Evolutionary conservation across 2,888 invertebrate genomes (phyloP).

Genomic region (Heteromurus nitidus): DNA sequence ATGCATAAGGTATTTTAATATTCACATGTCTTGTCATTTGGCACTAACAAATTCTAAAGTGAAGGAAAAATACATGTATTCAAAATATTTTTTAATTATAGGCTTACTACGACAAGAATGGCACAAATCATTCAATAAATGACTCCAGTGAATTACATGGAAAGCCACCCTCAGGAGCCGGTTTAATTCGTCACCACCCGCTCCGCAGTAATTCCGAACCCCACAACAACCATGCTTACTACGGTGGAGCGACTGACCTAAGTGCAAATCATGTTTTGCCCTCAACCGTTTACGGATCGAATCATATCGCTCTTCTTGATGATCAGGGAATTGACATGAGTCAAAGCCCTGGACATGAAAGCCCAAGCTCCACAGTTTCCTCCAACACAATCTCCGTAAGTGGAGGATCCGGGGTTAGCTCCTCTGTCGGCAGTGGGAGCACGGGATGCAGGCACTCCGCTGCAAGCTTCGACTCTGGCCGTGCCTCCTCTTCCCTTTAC

Average conservation of each 20-base stretch:
- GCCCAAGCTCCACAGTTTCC: slow-evolving; percentile 83
- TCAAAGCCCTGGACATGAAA: slow-evolving; percentile 94
- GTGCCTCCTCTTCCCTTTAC: slow-evolving; percentile 83
- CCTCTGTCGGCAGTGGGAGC: slow-evolving; percentile 72
- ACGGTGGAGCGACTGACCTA: slow-evolving; percentile 10
- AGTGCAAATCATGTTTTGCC: background rate
- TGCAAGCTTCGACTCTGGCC: slow-evolving; percentile 92
- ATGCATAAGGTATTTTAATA: slow-evolving; percentile 57
- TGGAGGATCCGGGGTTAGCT: slow-evolving; percentile 75
- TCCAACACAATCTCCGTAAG: slow-evolving; percentile 90
- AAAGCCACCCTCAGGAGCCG: slow-evolving; percentile 42
- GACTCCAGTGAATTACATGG: slow-evolving; percentile 41
- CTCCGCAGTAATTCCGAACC: slow-evolving; percentile 56
- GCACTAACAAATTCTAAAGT: no score
- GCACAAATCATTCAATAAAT: slow-evolving; percentile 31
- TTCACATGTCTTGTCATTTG: no score
- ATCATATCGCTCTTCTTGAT: slow-evolving; percentile 86
- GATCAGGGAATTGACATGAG: slow-evolving; percentile 93
- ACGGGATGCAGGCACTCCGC: slow-evolving; percentile 89
- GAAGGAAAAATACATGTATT: background rate
- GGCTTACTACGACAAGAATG: slow-evolving; percentile 45
- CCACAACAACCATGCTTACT: slow-evolving; percentile 33
- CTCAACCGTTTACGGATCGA: slow-evolving; percentile 35
- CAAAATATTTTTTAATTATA: background rate
- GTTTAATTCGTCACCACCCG: slow-evolving; percentile 34